Evolutionary conservation across 1,140 invertebrate genomes (phyloP), one percentile per base, ranked within the genome.

Genomic region (Halyomorpha halys): DNA sequence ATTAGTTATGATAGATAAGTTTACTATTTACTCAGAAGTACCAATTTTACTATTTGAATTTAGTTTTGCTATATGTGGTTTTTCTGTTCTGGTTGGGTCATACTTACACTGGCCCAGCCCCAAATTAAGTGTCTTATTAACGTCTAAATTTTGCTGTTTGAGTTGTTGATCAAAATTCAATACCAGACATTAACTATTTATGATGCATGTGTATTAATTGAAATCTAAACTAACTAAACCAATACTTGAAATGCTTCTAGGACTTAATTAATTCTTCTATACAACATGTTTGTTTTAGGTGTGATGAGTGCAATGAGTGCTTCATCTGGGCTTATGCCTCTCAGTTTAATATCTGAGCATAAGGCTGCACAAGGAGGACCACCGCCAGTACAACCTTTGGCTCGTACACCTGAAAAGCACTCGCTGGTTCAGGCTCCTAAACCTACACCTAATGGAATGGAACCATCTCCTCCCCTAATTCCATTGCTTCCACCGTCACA

Each of bases 221-320:
- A n/a, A n/a, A n/a, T n/a, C 4, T 47, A 47, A 47, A 47, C 4
- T 11, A n/a, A 47, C 45, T 5, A n/a, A 47, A 14, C 15, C 21
- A 23, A 5, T 4, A 56, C 18, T 30, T 30, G 27, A 30, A 30
- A 30, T 30, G 27, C 27, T 30, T 3, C 8, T 4, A 30, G 27
- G 27, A 8, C 27, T 30, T 30, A 30, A 30, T 30, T 30, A 4
- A 30, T 30, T 3, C 3, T 30, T 30, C 8, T 30, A 30, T 4
- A 30, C 27, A 4, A 4, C 8, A 4, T n/a, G 2, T 60, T 34
- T 44, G 3, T 39, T 60, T 61, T 53, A 44, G n/a, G 39, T 66
- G 66, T 44, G 63, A 70, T 70, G 69, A 70, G 69, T 67, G 68
- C 69, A 59, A 70, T 70, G 69, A 70, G 69, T 67, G 69, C 69